Percentiles rank a stretch among this genome's conserved stretches.
Conservation (phyloP, 2,113 vertebrate species). For the Atherinomorus stipes region DNA sequence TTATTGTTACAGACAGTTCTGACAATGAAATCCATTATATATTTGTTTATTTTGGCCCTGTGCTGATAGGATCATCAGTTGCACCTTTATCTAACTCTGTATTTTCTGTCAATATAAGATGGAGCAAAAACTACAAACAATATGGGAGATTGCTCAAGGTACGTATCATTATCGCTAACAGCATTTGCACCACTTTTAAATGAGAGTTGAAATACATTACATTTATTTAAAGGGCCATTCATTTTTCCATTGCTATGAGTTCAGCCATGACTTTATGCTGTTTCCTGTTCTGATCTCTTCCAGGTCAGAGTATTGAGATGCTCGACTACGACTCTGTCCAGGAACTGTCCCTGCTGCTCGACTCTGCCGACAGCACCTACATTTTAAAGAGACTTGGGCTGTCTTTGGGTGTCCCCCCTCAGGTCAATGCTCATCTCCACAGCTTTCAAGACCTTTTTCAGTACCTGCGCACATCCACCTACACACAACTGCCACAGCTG, state of each 20-base stretch:
- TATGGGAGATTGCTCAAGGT: conserved; percentile 71
- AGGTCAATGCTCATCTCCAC: conserved; percentile 57
- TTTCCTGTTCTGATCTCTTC: not conserved
- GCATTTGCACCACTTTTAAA: not conserved
- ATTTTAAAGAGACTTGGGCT: conserved; percentile 46
- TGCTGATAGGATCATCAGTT: not conserved
- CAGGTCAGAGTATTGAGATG: conserved; percentile 66
- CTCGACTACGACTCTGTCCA: conserved; percentile 74
- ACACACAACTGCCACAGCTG: conserved; percentile 71
- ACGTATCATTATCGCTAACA: conserved; percentile 1
- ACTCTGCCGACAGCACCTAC: conserved; percentile 39
- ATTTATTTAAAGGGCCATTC: not conserved
- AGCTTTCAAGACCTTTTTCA: conserved; percentile 76
- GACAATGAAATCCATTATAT: not conserved
- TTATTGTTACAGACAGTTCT: not conserved
- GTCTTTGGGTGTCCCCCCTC: conserved; percentile 64
- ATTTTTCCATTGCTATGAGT: not conserved
- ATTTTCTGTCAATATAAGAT: conserved; percentile 50
- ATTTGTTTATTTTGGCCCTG: not conserved
- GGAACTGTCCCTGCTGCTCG: conserved; percentile 70
- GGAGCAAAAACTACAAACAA: conserved; percentile 65
- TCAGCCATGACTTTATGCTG: not conserved
- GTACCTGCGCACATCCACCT: conserved; percentile 74
- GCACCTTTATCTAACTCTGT: not conserved
- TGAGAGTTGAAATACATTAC: too few species aligned